phyloP scores from a whole-genome alignment of 2,888 invertebrate genomes.

The Congeria kusceri region DNA sequence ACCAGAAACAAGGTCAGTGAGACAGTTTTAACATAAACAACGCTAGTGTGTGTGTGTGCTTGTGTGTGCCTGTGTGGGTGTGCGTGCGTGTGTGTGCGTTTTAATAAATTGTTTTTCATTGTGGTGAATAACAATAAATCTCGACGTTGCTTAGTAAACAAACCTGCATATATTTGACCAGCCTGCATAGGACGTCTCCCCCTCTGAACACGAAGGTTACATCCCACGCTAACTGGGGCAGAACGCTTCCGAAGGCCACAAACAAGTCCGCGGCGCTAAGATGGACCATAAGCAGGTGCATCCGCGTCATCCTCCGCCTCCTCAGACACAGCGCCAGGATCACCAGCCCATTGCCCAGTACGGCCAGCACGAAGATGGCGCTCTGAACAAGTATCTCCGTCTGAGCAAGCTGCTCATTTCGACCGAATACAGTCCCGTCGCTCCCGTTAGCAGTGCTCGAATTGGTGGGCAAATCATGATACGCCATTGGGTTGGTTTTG shows the following conservation, averaged over 20 bases:
- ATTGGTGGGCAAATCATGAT: no score
- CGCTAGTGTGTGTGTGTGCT: no score
- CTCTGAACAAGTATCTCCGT: constrained; percentile 83
- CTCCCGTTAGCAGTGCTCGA: no score
- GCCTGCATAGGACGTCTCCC: constrained; percentile 83
- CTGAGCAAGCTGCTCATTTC: constrained; percentile 88
- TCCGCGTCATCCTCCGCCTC: constrained; percentile 88
- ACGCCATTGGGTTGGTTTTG: no score
- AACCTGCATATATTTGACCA: constrained; percentile 89
- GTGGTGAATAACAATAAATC: no score
- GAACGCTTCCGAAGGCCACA: constrained; percentile 90
- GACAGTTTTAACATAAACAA: no score
- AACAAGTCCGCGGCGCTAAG: constrained; percentile 90
- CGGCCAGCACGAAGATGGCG: constrained; percentile 77
- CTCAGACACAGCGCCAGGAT: constrained; percentile 70
- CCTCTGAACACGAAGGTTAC: constrained; percentile 75
- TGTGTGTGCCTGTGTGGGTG: no score
- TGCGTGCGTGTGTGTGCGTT: no score
- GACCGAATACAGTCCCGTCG: no score
- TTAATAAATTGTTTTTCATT: no score
- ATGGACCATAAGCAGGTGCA: constrained; percentile 91
- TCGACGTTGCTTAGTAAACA: background rate
- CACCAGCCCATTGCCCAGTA: constrained; percentile 79
- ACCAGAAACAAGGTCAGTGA: no score
- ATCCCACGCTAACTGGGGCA: constrained; percentile 86